A percentile compares a stretch with the other conserved stretches of the same genome.
Conservation (phyloP, 2,797 vertebrate species). For the Dromococcyx pavoninus region DNA sequence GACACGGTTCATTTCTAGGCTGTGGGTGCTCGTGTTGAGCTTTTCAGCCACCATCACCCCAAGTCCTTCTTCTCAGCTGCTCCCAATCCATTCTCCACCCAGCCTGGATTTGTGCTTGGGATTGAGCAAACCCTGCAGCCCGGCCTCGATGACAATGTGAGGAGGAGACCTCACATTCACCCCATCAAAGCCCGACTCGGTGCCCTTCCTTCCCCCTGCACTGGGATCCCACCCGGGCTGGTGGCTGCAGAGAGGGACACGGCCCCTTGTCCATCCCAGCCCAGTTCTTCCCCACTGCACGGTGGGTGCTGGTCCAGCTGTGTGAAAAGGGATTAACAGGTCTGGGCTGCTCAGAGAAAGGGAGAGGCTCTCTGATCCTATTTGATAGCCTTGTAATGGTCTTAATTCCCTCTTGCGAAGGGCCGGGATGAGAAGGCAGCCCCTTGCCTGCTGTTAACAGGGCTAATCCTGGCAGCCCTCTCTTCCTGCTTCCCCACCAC, state of each 20-base stretch:
- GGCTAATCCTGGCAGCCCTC: neutral
- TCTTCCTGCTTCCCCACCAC: rapidly evolving
- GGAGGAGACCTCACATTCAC: rapidly evolving
- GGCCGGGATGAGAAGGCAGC: neutral
- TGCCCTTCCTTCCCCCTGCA: neutral
- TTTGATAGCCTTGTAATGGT: conserved; percentile 42
- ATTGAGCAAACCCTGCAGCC: neutral
- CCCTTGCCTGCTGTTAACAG: neutral
- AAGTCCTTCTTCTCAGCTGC: too few species aligned
- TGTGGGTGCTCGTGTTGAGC: too few species aligned
- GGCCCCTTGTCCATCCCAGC: neutral
- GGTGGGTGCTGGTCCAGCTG: neutral
- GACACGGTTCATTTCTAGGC: too few species aligned
- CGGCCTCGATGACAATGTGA: rapidly evolving
- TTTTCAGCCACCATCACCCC: too few species aligned
- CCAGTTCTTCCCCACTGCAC: neutral
- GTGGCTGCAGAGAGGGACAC: rapidly evolving
- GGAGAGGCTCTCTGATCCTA: conserved; percentile 23
- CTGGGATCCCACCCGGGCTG: rapidly evolving
- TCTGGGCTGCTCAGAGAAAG: conserved; percentile 19
- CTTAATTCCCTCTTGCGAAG: conserved; percentile 19
- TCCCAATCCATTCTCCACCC: too few species aligned
- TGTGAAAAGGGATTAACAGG: conserved; percentile 35
- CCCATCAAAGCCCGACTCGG: rapidly evolving
- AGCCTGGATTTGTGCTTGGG: too few species aligned